These are phyloP conservation scores for Coenonympha arcania DNA, from an alignment of 2,888 invertebrate genomes.

Conservation along the genomic window DNA sequence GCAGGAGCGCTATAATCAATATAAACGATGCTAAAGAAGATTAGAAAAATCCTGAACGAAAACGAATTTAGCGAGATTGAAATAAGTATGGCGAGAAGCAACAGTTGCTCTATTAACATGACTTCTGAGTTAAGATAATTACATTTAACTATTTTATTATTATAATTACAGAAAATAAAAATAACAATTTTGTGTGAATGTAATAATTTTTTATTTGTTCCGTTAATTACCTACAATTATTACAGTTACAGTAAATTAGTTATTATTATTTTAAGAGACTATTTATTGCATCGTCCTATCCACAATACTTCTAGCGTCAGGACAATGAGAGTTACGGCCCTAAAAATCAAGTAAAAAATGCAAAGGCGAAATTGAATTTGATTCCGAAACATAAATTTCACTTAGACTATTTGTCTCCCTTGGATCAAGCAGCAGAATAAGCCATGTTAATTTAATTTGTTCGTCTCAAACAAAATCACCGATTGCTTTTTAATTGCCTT, in stretches of 20 bases:
- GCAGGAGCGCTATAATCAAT: conserved; percentile 73
- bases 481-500: conserved; percentile 58
- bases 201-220: too few relatives aligned
- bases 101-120: conserved; percentile 28
- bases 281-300: conserved; percentile 38
- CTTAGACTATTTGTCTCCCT: conserved; percentile 71
- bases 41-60: conserved; percentile 73
- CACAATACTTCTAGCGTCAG: conserved; percentile 40
- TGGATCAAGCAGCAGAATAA: conserved; percentile 56
- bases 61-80: conserved; percentile 68
- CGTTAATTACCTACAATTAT: too few relatives aligned
- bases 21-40: conserved; percentile 75
- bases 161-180: too few relatives aligned
- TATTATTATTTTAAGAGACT: too few relatives aligned
- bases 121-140: not conserved
- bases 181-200: too few relatives aligned
- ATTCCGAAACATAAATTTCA: conserved; percentile 74
- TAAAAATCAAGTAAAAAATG: conserved; percentile 70
- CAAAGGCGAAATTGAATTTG: conserved; percentile 72
- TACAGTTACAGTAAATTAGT: too few relatives aligned
- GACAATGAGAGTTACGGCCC: conserved; percentile 47
- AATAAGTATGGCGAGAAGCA: conserved; percentile 33
- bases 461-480: conserved; percentile 56
- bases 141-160: too few relatives aligned
- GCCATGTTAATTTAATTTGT: conserved; percentile 50